Evolutionary conservation across 2,888 invertebrate genomes (phyloP), one percentile per base, ranked within the genome.

Genomic region (Caenorhabditis sp.): DNA sequence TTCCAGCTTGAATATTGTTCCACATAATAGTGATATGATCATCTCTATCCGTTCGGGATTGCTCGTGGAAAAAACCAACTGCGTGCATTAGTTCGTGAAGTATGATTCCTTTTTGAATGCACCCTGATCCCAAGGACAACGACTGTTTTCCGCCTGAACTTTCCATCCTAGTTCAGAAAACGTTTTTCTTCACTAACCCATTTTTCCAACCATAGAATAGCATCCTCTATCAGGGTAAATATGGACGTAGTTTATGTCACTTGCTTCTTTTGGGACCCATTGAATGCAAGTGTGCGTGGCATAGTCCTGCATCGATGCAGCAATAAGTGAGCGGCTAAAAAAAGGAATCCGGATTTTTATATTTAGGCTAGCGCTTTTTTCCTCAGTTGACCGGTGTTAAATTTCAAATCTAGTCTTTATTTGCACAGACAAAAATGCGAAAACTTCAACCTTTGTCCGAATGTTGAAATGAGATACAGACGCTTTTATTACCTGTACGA

Each of bases 81-180:
- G 88, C 87, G 62, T 89, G 88, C 88, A 88, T 88, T 75, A 88
- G 43, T 37, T 85, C 84, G 73, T 88, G 88, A 20, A 88, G 84
- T 70, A 89, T 88, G 71, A 87, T 88, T 35, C 88, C 88, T 53
- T 87, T 88, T 66, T 89, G 88, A 20, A 88, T 86, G 77, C 88
- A 88, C 22, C 88, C 88, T 8, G 84, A 86, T 0, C 87, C 88
- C 13, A 88, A 80, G 2, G 87, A 87, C 20, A 88, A 71, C 7
- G 81, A 78, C 74, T 83, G 88, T 56, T 73, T 85, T 45, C 75
- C 87, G 39, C 79, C 88, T 87, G 9, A 24, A 37, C n/a, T n/a
- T n/a, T n/a, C n/a, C n/a, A n/a, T n/a, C n/a, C n/a, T n/a, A n/a
- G n/a, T n/a, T 15, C 4, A 50, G n/a, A 1, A 26, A 30, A 52